Conservation (phyloP, 2,888 invertebrate species). For the Rotaria sp. region DNA sequence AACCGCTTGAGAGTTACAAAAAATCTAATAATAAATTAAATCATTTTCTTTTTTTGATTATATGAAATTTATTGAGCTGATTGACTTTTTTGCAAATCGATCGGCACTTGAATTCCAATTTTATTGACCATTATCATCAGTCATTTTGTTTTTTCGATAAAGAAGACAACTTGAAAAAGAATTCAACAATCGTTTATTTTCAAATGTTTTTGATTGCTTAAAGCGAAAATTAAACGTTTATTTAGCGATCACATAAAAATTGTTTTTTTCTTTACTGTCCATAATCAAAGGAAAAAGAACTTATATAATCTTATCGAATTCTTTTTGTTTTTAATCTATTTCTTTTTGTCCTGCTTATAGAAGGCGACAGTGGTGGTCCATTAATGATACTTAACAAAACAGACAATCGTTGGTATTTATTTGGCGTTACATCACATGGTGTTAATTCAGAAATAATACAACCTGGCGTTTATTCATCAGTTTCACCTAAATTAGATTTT, state of each 20-base stretch:
- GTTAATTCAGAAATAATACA: not conserved
- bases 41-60: too few species aligned
- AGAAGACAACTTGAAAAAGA: too few species aligned
- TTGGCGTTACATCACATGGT: constrained; percentile 14
- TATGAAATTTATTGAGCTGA: too few species aligned
- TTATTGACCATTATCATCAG: not conserved
- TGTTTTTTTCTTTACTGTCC: too few species aligned
- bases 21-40: too few species aligned
- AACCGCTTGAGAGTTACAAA: not conserved
- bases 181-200: too few species aligned
- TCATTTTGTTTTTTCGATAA: not conserved
- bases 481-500: not conserved
- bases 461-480: constrained; percentile 19
- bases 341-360: not conserved
- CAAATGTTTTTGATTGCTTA: too few species aligned
- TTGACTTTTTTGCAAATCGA: not conserved
- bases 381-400: not conserved
- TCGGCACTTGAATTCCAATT: not conserved
- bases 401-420: constrained; percentile 22
- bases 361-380: constrained; percentile 7
- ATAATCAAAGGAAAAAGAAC: too few species aligned
- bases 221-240: too few species aligned
- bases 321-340: not conserved
- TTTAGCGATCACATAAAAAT: too few species aligned
- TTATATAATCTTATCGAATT: not conserved